phyloP scores from a whole-genome alignment of 2,113 vertebrate genomes.

The Seriola dumerili region DNA sequence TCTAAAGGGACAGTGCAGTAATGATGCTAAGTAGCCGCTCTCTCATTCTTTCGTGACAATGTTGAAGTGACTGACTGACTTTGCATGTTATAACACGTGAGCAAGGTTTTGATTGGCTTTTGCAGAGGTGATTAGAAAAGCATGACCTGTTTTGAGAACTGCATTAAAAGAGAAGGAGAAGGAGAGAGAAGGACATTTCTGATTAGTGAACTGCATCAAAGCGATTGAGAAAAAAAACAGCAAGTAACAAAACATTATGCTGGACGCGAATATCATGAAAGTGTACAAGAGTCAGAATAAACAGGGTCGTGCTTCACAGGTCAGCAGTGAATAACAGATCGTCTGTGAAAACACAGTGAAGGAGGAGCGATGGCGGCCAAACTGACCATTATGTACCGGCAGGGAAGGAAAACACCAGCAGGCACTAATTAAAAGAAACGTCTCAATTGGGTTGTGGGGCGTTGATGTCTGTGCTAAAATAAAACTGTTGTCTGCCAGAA shows the following conservation, averaged over 20 bases:
- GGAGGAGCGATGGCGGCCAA: slow-evolving; percentile 38
- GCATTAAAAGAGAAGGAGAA: no score
- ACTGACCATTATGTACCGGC: slow-evolving; percentile 54
- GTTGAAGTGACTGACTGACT: no score
- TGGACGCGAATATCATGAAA: background rate
- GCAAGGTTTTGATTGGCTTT: no score
- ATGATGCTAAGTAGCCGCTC: no score
- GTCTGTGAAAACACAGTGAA: slow-evolving; percentile 29
- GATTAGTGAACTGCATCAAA: no score
- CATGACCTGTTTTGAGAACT: no score
- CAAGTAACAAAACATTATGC: background rate
- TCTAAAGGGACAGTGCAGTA: no score
- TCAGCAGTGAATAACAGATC: slow-evolving; percentile 14
- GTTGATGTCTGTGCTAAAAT: slow-evolving; percentile 6
- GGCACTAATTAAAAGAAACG: slow-evolving; percentile 52
- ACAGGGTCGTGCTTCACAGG: slow-evolving; percentile 1
- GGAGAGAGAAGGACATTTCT: no score
- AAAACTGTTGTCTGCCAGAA: slow-evolving; percentile 22
- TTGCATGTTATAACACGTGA: no score
- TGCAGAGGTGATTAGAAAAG: no score
- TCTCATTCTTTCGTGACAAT: no score
- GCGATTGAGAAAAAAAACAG: no score
- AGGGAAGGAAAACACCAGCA: slow-evolving; percentile 38
- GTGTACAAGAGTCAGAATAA: background rate
- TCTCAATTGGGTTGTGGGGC: slow-evolving; percentile 6